A percentile compares a stretch with the other conserved stretches of the same genome.
phyloP scores from a whole-genome alignment of 2,113 vertebrate species.

The Zapus hudsonius region DNA sequence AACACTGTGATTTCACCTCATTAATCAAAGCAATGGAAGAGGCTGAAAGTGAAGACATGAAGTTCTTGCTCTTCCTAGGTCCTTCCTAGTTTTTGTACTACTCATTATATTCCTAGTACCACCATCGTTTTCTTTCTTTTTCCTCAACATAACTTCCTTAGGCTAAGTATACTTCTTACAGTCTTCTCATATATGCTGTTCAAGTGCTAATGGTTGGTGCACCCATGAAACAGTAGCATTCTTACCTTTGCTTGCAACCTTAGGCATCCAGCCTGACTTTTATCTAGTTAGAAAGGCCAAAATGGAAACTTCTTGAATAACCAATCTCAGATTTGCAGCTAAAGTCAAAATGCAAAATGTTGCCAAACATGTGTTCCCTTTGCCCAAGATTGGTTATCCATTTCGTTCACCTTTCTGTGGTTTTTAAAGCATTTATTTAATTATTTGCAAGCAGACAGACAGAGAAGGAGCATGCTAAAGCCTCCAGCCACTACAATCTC shows the following conservation, averaged over 20 bases:
- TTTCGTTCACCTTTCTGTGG: constrained; percentile 10
- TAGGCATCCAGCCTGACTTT: not conserved
- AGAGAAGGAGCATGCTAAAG: no score
- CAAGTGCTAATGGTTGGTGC: not conserved
- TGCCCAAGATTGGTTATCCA: constrained; percentile 14
- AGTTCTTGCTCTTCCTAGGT: constrained; percentile 44
- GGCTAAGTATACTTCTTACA: not conserved
- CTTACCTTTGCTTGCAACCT: constrained; percentile 13
- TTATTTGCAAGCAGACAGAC: no score
- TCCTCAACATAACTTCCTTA: not conserved
- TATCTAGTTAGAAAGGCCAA: not conserved
- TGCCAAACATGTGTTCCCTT: constrained; percentile 58
- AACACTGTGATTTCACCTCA: constrained; percentile 24
- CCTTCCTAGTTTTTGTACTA: not conserved
- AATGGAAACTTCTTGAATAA: constrained; percentile 28
- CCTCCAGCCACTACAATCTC: no score
- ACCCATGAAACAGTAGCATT: not conserved
- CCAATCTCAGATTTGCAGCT: constrained; percentile 42
- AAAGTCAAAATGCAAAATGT: constrained; percentile 39
- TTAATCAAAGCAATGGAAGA: constrained; percentile 51
- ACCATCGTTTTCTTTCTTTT: no score
- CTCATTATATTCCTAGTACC: not conserved
- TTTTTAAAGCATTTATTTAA: no score
- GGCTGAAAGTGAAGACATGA: constrained; percentile 6
- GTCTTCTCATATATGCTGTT: not conserved